Conservation (phyloP, 2,888 invertebrate genomes). For the Sesia bembeciformis region DNA sequence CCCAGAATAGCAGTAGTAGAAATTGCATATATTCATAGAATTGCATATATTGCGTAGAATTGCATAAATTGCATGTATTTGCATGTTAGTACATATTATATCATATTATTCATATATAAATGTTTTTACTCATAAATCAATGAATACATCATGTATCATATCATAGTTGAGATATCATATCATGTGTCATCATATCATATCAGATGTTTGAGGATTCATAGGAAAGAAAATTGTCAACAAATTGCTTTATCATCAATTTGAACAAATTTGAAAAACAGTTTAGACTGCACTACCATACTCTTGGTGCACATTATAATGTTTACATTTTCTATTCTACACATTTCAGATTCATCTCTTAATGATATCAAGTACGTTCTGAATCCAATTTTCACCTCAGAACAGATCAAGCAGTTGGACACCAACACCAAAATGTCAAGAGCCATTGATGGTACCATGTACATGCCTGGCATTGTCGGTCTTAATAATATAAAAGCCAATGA, state of each 20-base stretch:
- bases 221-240: too few species aligned
- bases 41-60: too few species aligned
- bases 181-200: too few species aligned
- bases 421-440: conserved; percentile 92
- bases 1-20: not conserved
- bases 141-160: too few species aligned
- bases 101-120: not conserved
- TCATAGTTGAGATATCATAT: too few species aligned
- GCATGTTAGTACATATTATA: not conserved
- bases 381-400: conserved; percentile 91
- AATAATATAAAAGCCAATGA: conserved; percentile 99
- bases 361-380: conserved; percentile 99
- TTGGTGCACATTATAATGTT: too few species aligned
- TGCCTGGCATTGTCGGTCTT: conserved; percentile 97
- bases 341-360: conserved; percentile 92
- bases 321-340: too few species aligned
- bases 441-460: conserved; percentile 96
- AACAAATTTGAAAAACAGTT: too few species aligned
- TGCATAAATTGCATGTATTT: too few species aligned
- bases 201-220: too few species aligned
- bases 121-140: not conserved
- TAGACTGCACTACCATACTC: too few species aligned
- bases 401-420: conserved; percentile 87
- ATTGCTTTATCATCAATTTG: too few species aligned
- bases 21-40: not conserved